phyloP scores from a whole-genome alignment of 2,888 invertebrate species.

The Drosophila phalerata region DNA sequence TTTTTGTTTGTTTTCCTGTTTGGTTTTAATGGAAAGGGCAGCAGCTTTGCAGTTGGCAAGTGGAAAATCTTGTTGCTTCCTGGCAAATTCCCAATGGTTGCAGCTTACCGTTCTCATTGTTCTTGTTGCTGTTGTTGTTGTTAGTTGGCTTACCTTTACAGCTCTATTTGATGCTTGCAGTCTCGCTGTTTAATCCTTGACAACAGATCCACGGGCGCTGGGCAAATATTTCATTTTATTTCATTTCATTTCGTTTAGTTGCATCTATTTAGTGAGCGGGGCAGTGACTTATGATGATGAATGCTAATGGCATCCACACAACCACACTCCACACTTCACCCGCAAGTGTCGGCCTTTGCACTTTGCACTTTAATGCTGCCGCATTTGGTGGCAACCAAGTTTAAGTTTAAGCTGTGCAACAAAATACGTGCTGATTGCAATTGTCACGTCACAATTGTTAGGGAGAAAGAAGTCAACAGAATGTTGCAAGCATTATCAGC shows the following conservation, averaged over 20 bases:
- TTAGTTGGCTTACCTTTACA: conserved; percentile 63
- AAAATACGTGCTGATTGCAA: conserved; percentile 64
- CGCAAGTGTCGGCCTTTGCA: conserved; percentile 39
- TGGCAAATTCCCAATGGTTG: conserved; percentile 46
- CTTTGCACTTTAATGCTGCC: conserved; percentile 55
- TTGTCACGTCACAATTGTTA: conserved; percentile 72
- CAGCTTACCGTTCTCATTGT: conserved; percentile 10
- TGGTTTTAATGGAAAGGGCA: conserved; percentile 4
- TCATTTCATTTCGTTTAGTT: conserved; percentile 72
- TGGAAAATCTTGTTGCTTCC: conserved; percentile 67
- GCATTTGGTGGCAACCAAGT: conserved; percentile 15
- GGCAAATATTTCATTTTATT: conserved; percentile 82
- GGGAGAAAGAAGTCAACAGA: not conserved
- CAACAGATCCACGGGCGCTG: conserved; percentile 30
- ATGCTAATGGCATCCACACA: conserved; percentile 78
- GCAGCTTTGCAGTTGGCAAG: conserved; percentile 52
- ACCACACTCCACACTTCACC: not conserved
- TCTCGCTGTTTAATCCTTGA: conserved; percentile 56
- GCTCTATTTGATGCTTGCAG: conserved; percentile 64
- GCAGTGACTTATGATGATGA: conserved; percentile 85
- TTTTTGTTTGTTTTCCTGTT: conserved; percentile 4
- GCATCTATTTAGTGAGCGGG: conserved; percentile 51
- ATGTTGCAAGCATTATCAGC: not conserved
- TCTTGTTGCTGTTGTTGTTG: conserved; percentile 21
- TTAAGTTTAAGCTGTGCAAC: conserved; percentile 1